A percentile compares a stretch with the other conserved stretches of the same genome.
Evolutionary conservation across 2,113 vertebrate species (phyloP).

Genomic region (Turdus rufiventris): DNA sequence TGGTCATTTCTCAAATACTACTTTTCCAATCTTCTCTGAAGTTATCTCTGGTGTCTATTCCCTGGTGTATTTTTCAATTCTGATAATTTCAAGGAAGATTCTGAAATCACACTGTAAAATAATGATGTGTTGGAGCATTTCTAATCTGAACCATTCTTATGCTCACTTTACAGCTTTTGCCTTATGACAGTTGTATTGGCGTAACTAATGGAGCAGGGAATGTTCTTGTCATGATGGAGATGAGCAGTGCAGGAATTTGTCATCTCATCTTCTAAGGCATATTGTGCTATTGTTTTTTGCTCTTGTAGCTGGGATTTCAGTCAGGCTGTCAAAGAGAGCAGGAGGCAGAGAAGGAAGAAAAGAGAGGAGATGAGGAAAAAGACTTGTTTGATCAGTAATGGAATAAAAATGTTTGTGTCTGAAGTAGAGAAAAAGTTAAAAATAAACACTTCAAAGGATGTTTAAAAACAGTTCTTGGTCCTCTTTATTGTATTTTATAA

Average conservation of each 20-base stretch:
- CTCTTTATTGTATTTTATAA: not conserved
- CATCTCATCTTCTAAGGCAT: not conserved
- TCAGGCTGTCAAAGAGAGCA: not conserved
- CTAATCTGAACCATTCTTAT: not conserved
- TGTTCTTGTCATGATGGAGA: not conserved
- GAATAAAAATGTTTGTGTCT: not conserved
- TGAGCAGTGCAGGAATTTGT: not conserved
- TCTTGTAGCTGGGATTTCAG: not conserved
- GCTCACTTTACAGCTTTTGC: not conserved
- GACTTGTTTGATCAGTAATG: not conserved
- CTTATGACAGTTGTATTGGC: not conserved
- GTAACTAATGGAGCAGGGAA: conserved; percentile 14
- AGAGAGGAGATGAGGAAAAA: not conserved
- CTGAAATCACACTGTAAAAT: not conserved
- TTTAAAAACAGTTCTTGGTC: not conserved
- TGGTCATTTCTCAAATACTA: not conserved
- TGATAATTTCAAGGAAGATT: not conserved
- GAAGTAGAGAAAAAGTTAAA: not conserved
- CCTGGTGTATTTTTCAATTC: not conserved
- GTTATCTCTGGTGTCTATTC: not conserved
- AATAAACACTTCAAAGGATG: not conserved
- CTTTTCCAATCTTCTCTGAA: not conserved
- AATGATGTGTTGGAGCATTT: not conserved
- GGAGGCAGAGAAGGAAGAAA: not conserved
- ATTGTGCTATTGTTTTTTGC: not conserved